Percentiles rank a stretch among this genome's conserved stretches.
Conservation (phyloP, 1,140 invertebrate genomes). For the Drosophila carrolli region DNA sequence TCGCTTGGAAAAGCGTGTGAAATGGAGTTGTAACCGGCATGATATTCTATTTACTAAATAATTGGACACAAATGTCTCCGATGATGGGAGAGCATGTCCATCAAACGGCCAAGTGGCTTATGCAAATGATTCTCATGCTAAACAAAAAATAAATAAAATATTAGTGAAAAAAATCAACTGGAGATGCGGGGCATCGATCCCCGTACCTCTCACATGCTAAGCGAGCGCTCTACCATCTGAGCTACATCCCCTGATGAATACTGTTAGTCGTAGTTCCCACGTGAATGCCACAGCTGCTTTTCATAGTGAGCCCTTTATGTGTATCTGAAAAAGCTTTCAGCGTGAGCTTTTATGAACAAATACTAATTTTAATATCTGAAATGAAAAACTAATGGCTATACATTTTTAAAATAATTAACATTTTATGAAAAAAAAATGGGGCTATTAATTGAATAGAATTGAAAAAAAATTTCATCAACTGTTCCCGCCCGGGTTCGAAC, state of each 20-base stretch:
- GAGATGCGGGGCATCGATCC: constrained; percentile 89
- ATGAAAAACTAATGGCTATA: background rate
- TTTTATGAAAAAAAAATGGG: background rate
- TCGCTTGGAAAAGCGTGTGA: constrained; percentile 54
- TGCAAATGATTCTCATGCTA: constrained; percentile 5
- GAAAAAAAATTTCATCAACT: constrained; percentile 34
- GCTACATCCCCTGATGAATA: constrained; percentile 35
- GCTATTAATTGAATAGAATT: too few relatives aligned
- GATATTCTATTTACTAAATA: constrained; percentile 57
- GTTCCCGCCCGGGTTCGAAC: constrained; percentile 88
- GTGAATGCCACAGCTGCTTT: background rate
- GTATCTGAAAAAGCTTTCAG: constrained; percentile 20
- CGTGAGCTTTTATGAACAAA: constrained; percentile 31
- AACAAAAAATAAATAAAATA: constrained; percentile 11
- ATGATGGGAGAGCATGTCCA: constrained; percentile 39
- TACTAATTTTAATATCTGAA: background rate
- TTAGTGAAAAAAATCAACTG: constrained; percentile 13
- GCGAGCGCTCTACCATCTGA: constrained; percentile 92
- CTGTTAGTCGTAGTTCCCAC: rapidly evolving
- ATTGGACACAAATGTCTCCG: constrained; percentile 44
- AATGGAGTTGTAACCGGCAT: constrained; percentile 60
- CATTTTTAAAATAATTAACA: background rate
- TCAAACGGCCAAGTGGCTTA: constrained; percentile 17
- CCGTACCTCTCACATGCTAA: constrained; percentile 93
- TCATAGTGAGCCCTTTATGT: constrained; percentile 3